Conservation (phyloP, 1,140 invertebrate genomes). For the Plectus sambesii region DNA sequence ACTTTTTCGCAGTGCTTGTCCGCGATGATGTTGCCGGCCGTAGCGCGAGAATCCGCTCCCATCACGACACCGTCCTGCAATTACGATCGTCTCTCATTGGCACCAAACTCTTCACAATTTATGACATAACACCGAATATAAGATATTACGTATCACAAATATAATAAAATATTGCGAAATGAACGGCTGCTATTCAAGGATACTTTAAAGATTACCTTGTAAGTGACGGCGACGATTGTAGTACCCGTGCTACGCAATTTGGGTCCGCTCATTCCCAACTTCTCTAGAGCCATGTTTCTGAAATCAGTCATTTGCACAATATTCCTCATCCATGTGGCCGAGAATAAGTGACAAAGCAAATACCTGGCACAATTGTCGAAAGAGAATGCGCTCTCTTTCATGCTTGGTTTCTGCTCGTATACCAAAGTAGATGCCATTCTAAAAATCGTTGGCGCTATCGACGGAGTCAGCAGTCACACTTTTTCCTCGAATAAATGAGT, state of each 20-base stretch:
- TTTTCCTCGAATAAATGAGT: too few relatives aligned
- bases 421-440: slow-evolving; percentile 16
- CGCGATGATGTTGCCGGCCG: slow-evolving; percentile 77
- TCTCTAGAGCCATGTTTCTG: slow-evolving; percentile 68
- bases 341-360: background rate
- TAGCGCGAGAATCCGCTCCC: slow-evolving; percentile 89
- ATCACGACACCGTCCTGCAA: slow-evolving; percentile 75
- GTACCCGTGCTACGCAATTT: slow-evolving; percentile 89
- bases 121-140: background rate
- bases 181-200: background rate
- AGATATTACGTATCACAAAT: slow-evolving; percentile 5
- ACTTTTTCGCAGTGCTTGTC: slow-evolving; percentile 92
- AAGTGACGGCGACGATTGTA: slow-evolving; percentile 84
- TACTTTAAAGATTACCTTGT: slow-evolving; percentile 52
- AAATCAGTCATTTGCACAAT: too few relatives aligned
- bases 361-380: too few relatives aligned
- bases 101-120: background rate
- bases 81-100: slow-evolving; percentile 16
- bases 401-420: background rate
- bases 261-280: slow-evolving; percentile 67
- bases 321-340: slow-evolving; percentile 6
- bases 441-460: slow-evolving; percentile 32
- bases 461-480: too few relatives aligned
- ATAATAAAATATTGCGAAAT: slow-evolving; percentile 3
- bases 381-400: background rate